Percentiles rank a stretch among this genome's conserved stretches.
Evolutionary conservation across 2,888 invertebrate species (phyloP).

Genomic region (Nephrocerus scutellatus): DNA sequence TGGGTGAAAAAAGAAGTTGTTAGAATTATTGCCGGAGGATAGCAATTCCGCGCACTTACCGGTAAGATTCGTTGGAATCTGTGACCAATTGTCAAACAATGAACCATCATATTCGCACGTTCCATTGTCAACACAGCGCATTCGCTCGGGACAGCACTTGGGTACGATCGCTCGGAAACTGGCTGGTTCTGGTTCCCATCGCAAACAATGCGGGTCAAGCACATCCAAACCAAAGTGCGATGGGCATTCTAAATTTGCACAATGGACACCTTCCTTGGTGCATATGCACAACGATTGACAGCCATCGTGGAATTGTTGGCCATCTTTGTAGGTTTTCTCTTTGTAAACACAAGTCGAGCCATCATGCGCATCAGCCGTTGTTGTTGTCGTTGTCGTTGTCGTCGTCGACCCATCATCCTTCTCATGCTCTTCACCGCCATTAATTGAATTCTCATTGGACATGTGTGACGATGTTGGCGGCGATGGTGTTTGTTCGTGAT

Average conservation of each 20-base stretch:
- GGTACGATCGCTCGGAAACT: slow-evolving; percentile 65
- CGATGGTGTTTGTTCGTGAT: slow-evolving; percentile 55
- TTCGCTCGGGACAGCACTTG: slow-evolving; percentile 72
- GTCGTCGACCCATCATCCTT: slow-evolving; percentile 18
- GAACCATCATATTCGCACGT: slow-evolving; percentile 69
- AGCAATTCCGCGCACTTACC: slow-evolving; percentile 29
- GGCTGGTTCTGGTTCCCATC: slow-evolving; percentile 77
- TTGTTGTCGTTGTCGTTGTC: too few species aligned
- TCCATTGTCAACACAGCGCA: slow-evolving; percentile 73
- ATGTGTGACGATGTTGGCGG: slow-evolving; percentile 25
- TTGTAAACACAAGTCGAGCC: slow-evolving; percentile 36
- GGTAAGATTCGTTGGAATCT: slow-evolving; percentile 69
- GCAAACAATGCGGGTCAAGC: slow-evolving; percentile 72
- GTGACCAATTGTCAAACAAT: slow-evolving; percentile 64
- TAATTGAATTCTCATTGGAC: slow-evolving; percentile 25
- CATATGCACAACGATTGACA: slow-evolving; percentile 76
- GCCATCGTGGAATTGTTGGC: slow-evolving; percentile 74
- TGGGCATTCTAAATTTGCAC: slow-evolving; percentile 74
- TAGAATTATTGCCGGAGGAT: background rate
- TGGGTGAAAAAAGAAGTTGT: background rate
- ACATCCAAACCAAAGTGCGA: slow-evolving; percentile 80
- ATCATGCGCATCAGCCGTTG: slow-evolving; percentile 36
- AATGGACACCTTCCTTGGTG: slow-evolving; percentile 62
- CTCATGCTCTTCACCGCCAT: slow-evolving; percentile 10
- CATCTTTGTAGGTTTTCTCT: slow-evolving; percentile 44